Conservation (phyloP, 30 jellyfish, hydroid and myxozoan species). For the Euphysa ruthae region DNA sequence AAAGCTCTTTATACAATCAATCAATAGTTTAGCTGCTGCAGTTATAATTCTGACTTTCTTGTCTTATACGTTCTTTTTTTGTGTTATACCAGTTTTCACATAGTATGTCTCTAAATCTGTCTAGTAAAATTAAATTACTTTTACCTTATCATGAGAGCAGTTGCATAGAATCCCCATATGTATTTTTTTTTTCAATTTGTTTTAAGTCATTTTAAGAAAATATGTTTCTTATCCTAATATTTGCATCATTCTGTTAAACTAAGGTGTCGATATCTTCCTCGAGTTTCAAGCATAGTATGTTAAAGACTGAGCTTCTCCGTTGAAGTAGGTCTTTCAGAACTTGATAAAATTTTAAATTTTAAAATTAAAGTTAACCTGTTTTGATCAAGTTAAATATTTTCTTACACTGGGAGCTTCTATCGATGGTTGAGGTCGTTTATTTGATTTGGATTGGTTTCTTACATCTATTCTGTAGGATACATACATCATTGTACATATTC, state of each 20-base stretch:
- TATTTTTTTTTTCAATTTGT: too few relatives aligned
- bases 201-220: too few relatives aligned
- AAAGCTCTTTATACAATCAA: background rate
- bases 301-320: background rate
- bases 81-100: background rate
- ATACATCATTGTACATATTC: too few relatives aligned
- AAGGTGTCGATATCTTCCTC: background rate
- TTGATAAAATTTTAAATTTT: background rate
- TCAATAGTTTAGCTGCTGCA: background rate
- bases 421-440: background rate
- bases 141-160: background rate
- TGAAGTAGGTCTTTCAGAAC: conserved; percentile 1
- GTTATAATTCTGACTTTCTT: background rate
- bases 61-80: background rate
- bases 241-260: too few relatives aligned
- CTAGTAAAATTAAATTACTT: background rate
- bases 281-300: background rate
- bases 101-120: background rate
- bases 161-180: background rate
- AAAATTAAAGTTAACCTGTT: background rate
- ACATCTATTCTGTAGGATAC: too few relatives aligned
- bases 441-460: background rate
- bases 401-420: background rate
- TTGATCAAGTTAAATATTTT: background rate
- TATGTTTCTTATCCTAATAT: too few relatives aligned